Base-by-base conservation (phyloP, 1,140 invertebrate species). In the Calosoma granatense region DNA sequence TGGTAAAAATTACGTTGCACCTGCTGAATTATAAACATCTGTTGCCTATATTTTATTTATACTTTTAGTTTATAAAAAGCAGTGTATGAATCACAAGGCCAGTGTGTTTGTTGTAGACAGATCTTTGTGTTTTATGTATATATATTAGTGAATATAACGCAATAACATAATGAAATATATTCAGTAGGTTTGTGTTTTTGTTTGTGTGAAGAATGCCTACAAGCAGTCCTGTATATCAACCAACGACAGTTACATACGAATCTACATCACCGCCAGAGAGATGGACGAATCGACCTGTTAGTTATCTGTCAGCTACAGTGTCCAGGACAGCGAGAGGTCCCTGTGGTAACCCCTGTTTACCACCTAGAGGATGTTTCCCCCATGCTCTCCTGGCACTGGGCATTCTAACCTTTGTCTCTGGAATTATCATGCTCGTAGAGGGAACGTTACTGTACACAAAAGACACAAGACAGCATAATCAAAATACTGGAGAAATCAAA, bases 201-300 rank as follows among this genome's bases (percentile, higher is more conserved):
- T 6, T 47, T 47, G 15, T 47, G 9, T 47, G 17, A 47, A 73
- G 61, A 61, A 82, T 83, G 81, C 80, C 81, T 59, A 66, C 70
- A 11, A 79, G 77, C 55, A 80, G 80, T 63, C 80, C 81, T 47
- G 82, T 85, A 20, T 85, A 85, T 71, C 83, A 84, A 67, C 82
- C 83, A 0, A 85, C 83, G 51, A 85, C 83, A 56, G 82, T 84
- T 36, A 82, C 81, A 54, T 85, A 84, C 67, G 82, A 84, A 65
- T 59, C 78, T 74, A 60, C 78, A 79, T 63, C 75, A 72, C 36
- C 74, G 64, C 64, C 74, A 70, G 67, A 69, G 1, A 55, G 63
- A 22, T 69, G 70, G 67, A 61, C 68, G 26, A 61, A 72, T 26
- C 74, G 77, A 58, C 78, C 78, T 11, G 78, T 79, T 63, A 78